A percentile compares a stretch with the other conserved stretches of the same genome.
Evolutionary conservation across 2,888 invertebrate genomes (phyloP).

Genomic region (Andricus curvator): DNA sequence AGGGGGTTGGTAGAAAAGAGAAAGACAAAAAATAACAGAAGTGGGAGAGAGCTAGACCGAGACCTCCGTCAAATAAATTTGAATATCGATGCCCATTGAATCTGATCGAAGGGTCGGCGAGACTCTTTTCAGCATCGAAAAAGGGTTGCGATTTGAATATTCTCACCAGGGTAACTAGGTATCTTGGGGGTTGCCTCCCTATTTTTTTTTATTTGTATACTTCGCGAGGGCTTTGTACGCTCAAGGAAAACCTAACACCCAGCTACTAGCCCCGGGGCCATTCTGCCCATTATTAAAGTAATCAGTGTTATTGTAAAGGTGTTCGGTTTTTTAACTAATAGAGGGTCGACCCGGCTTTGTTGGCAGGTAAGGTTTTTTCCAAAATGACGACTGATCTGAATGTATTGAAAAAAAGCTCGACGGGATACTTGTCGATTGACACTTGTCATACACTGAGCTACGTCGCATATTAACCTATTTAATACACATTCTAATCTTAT

Average conservation of each 20-base stretch:
- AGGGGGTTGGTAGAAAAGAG: conserved; percentile 52
- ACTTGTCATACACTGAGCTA: conserved; percentile 27
- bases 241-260: conserved; percentile 75
- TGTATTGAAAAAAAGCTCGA: conserved; percentile 27
- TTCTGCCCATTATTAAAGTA: conserved; percentile 76
- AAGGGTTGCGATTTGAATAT: conserved; percentile 78
- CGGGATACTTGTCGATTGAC: conserved; percentile 38
- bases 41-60: conserved; percentile 57
- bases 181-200: conserved; percentile 67
- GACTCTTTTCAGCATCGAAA: conserved; percentile 64
- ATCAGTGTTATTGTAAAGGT: conserved; percentile 76
- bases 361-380: conserved; percentile 59
- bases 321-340: conserved; percentile 69
- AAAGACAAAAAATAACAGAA: conserved; percentile 45
- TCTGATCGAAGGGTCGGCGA: conserved; percentile 76
- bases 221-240: conserved; percentile 72
- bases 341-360: conserved; percentile 55
- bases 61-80: conserved; percentile 77
- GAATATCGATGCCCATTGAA: conserved; percentile 79
- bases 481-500: neutral
- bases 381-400: conserved; percentile 22
- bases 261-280: conserved; percentile 73
- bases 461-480: neutral
- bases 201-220: conserved; percentile 75
- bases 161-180: conserved; percentile 76